Evolutionary conservation across 2,797 vertebrate genomes (phyloP), one percentile per base, ranked within the genome.

Genomic region (Centroberyx gerrardi): DNA sequence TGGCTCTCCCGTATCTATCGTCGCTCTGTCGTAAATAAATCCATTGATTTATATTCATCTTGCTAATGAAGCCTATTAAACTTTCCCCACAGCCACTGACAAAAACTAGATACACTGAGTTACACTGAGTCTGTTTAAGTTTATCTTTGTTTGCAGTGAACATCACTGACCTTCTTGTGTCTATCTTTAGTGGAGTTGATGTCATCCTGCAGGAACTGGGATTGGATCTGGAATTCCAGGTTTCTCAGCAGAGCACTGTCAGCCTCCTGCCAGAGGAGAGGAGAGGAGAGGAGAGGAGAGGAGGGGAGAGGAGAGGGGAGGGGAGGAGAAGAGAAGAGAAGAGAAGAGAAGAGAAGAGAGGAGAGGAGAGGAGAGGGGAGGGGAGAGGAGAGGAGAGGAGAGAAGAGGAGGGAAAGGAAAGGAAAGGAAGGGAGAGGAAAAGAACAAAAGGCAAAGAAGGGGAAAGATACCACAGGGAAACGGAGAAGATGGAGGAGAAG

Each of bases 131-230:
- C 28, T 0, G 53, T 28, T 67, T 58, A 1, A 17, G 51, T 33
- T 40, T 2, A 28, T 18, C 3, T 48, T 40, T 3, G 27, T 58
- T 61, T 18, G 10, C 1, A 9, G 31, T 42, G 5, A 49, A 40
- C 1, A 28, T 0, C 29, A 9, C 62, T 90, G 92, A 98, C 98
- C 97, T 99, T 99, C 87, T 95, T 98, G 88, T 98, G 95, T 90
- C 97, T 95, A 46, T 99, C 98, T 94, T 96, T 97, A 68, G 97
- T 96, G 22, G 96, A 95, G 74, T 90, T 97, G 76, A 98, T 95
- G 67, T 99, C 97, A 4, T 99, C 98, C 87, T 98, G 97, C 74
- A 99, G 93, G 87, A 98, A 99, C 92, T 99, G 97, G 22, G 95
- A 96, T 83, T 98, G 96, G 0, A 99, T 97, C 91, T 99, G 97